Percentiles rank a stretch among this genome's conserved stretches.
Evolutionary conservation across 2,888 invertebrate species (phyloP).

Genomic region (Tipula unca): DNA sequence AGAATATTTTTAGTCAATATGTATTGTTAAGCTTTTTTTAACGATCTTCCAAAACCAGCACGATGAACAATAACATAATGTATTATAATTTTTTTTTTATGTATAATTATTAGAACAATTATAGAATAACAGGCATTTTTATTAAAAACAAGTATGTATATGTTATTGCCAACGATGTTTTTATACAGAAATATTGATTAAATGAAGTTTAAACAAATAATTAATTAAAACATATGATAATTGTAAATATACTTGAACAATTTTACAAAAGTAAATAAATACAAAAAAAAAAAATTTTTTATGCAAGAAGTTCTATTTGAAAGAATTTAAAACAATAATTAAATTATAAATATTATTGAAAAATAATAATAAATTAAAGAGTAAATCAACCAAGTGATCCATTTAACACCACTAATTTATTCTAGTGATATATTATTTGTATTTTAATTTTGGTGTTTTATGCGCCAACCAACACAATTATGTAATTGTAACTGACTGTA

Average conservation of each 20-base stretch:
- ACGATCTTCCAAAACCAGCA: too few species aligned
- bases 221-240: not conserved
- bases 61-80: not conserved
- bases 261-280: not conserved
- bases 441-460: not conserved
- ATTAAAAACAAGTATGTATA: not conserved
- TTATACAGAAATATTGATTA: not conserved
- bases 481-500: not conserved
- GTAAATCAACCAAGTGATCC: constrained; percentile 9
- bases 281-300: not conserved
- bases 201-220: not conserved
- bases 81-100: not conserved
- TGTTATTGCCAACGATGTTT: not conserved
- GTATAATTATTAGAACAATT: not conserved
- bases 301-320: not conserved
- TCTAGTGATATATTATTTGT: not conserved
- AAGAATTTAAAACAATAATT: not conserved
- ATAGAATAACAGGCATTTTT: not conserved
- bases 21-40: too few species aligned
- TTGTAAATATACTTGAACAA: not conserved
- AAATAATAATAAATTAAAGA: not conserved
- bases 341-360: not conserved
- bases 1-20: too few species aligned
- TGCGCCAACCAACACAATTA: not conserved
- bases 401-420: not conserved